Conservation (phyloP, 2,888 invertebrate genomes). For the Selenia dentaria region DNA sequence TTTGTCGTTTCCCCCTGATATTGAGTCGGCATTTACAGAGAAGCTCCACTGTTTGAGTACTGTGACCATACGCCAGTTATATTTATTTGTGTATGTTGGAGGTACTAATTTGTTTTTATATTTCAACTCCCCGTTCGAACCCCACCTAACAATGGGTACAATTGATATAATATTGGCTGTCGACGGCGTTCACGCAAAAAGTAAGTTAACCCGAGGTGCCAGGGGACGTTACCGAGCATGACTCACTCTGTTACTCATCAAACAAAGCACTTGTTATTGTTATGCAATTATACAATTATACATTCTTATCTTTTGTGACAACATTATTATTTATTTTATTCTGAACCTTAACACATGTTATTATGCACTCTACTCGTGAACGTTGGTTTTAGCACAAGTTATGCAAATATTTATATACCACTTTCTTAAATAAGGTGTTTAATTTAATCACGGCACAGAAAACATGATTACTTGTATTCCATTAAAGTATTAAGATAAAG, state of each 20-base stretch:
- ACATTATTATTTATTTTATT: constrained; percentile 25
- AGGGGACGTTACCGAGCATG: constrained; percentile 60
- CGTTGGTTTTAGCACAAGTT: constrained; percentile 12
- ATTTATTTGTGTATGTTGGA: constrained; percentile 54
- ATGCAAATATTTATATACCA: too few relatives aligned
- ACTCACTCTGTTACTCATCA: constrained; percentile 44
- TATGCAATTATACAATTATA: constrained; percentile 29
- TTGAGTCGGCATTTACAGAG: too few relatives aligned
- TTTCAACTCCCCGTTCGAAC: constrained; percentile 70
- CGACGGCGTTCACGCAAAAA: constrained; percentile 64
- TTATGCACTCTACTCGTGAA: constrained; percentile 32
- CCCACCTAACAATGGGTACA: constrained; percentile 75
- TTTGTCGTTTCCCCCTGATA: too few relatives aligned
- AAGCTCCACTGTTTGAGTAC: constrained; percentile 11
- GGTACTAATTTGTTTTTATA: constrained; percentile 81
- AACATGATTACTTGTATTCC: too few relatives aligned
- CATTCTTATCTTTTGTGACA: constrained; percentile 29
- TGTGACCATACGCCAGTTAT: constrained; percentile 41
- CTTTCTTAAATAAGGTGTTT: too few relatives aligned
- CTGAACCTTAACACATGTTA: constrained; percentile 24
- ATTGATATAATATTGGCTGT: constrained; percentile 64
- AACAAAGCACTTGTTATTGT: constrained; percentile 42
- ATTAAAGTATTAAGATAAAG: too few relatives aligned
- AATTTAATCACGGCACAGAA: too few relatives aligned
- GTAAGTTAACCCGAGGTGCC: constrained; percentile 66